These are phyloP conservation scores for Chiloscyllium plagiosum DNA, from an alignment of 2,113 vertebrate genomes.

Conservation along the genomic window DNA sequence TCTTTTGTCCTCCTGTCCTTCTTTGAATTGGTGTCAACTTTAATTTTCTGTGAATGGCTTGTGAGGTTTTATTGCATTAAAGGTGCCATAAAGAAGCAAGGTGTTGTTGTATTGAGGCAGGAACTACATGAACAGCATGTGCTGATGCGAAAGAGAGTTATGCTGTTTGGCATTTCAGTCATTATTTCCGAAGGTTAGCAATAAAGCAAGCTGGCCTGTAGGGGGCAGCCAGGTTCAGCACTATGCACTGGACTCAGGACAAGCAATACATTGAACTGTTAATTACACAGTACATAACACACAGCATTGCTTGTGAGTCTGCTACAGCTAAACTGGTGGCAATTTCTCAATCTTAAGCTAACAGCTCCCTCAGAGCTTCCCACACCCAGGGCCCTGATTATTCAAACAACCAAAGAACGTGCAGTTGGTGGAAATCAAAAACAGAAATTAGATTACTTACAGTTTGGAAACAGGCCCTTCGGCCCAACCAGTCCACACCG, in stretches of 20 bases:
- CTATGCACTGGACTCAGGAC: too few relatives aligned
- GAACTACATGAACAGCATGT: neutral
- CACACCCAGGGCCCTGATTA: too few relatives aligned
- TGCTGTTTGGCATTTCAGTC: neutral
- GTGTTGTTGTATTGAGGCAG: too few relatives aligned
- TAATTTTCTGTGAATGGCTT: neutral
- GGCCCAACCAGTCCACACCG: too few relatives aligned
- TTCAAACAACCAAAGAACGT: too few relatives aligned
- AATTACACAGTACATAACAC: neutral
- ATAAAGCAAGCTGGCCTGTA: neutral
- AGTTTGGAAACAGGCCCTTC: too few relatives aligned
- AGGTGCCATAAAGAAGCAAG: too few relatives aligned
- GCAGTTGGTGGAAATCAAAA: too few relatives aligned
- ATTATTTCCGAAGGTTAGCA: neutral
- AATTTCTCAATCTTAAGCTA: neutral
- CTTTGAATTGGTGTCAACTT: neutral
- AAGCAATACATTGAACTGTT: neutral
- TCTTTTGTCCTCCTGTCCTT: neutral
- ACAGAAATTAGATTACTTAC: too few relatives aligned
- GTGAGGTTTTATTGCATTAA: too few relatives aligned
- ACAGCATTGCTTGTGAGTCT: too few relatives aligned
- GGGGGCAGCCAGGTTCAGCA: neutral
- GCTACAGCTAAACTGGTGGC: neutral
- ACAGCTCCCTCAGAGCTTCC: too few relatives aligned
- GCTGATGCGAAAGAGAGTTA: neutral